Percentiles rank a stretch among this genome's conserved stretches.
phyloP scores from a whole-genome alignment of 1,140 invertebrate genomes.

The Drosophila busckii region DNA sequence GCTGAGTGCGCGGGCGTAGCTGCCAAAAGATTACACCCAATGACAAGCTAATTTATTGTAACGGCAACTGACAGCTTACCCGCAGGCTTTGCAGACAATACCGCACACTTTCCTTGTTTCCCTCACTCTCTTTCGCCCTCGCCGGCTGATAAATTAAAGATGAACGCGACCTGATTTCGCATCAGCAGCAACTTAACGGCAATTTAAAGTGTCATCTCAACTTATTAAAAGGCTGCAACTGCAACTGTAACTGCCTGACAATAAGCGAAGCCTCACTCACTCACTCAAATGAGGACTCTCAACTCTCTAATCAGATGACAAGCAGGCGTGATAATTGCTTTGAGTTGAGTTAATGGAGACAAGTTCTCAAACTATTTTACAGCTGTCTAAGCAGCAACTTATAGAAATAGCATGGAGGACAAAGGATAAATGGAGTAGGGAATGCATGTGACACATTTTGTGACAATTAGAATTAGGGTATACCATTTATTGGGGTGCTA shows the following conservation, averaged over 20 bases:
- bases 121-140: no score
- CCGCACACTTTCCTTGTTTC: conserved; percentile 54
- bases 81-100: conserved; percentile 9
- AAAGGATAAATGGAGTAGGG: no score
- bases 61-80: conserved; percentile 62
- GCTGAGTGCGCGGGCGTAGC: conserved; percentile 25
- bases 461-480: no score
- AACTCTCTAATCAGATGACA: conserved; percentile 60
- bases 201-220: conserved; percentile 56
- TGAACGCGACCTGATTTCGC: conserved; percentile 56
- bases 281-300: conserved; percentile 27
- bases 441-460: no score
- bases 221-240: conserved; percentile 7
- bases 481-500: no score
- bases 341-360: no score
- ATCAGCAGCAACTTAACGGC: conserved; percentile 50
- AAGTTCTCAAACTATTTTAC: no score
- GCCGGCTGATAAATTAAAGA: conserved; percentile 53
- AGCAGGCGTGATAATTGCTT: no score
- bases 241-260: conserved; percentile 45
- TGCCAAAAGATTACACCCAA: conserved; percentile 33
- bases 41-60: conserved; percentile 72
- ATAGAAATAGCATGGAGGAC: no score
- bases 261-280: conserved; percentile 10
- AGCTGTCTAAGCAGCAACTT: no score